Evolutionary conservation across 2,113 vertebrate genomes (phyloP), one percentile per base, ranked within the genome.

Genomic region (Electrona antarctica): DNA sequence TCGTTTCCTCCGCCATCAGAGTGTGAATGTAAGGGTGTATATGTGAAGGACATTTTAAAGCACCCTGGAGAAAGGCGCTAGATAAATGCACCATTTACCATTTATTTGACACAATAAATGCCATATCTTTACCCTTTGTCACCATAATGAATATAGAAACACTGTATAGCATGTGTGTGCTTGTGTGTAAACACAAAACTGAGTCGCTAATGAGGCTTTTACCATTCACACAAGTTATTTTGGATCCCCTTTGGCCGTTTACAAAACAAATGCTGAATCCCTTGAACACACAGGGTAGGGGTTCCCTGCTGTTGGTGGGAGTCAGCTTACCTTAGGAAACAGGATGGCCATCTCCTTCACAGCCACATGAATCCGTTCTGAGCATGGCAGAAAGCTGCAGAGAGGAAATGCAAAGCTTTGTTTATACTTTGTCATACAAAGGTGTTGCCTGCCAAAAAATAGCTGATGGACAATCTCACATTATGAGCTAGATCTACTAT

Each of bases 341-440:
- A 99, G 87, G 14, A 95, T 94, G 51, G 98, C 98, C 98, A 99
- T 99, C 90, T 99, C 98, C 0, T 92, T 96, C 75, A 99, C 98
- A 76, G 98, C 98, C 81, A 94, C 65, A 7, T 97, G 96, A 91
- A 99, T 99, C 90, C 96, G 98, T 91, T 98, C 97, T 6, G 98
- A 98, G 88, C 98, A 99, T 0, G 95, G 97, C 74, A 96, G 93
- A 67, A 99, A 99, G 89, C 98, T 99, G 94, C 6, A 1, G 21
- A 10, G 56, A 60, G 12, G 12, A 3, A 66, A 8, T 21, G 0
- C 5, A 41, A 41, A 41, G 33, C 33, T 6, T 4, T 4, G 3
- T 41, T 41, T 41, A 41, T 41, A 41, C 33, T 41, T 41, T 33
- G 29, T 33, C 29, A 33, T 33, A 33, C 2, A 33, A 33, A 33